Evolutionary conservation across 2,113 vertebrate genomes (phyloP).

Genomic region (Dascyllus trimaculatus): DNA sequence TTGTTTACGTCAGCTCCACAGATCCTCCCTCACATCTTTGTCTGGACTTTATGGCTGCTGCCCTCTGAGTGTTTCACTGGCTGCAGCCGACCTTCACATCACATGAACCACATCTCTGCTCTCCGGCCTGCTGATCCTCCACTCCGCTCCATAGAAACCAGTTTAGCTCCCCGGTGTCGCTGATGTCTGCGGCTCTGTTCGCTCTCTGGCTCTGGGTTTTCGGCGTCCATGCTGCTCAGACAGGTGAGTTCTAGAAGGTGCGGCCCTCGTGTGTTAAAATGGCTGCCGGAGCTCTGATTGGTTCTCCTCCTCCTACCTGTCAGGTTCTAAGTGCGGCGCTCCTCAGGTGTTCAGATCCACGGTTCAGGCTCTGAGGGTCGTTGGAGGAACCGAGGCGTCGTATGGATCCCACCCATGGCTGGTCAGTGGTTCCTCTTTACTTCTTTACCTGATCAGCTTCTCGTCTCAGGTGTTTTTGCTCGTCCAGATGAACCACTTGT

Average conservation of each 20-base stretch:
- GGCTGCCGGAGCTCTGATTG: neutral
- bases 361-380: constrained; percentile 82
- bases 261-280: too few species aligned
- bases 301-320: neutral
- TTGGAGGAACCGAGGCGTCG: constrained; percentile 84
- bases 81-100: constrained; percentile 19
- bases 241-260: constrained; percentile 51
- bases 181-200: constrained; percentile 64
- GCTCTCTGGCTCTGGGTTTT: constrained; percentile 66
- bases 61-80: neutral
- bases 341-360: constrained; percentile 60
- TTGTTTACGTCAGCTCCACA: neutral
- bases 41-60: constrained; percentile 12
- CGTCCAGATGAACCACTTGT: neutral
- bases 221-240: constrained; percentile 10
- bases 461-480: too few species aligned
- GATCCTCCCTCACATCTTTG: neutral
- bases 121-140: too few species aligned
- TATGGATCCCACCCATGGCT: constrained; percentile 90
- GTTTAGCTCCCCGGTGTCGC: constrained; percentile 49
- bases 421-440: constrained; percentile 64
- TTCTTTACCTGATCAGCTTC: neutral
- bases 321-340: constrained; percentile 85
- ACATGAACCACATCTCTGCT: neutral
- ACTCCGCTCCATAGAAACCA: neutral